Evolutionary conservation across 2,113 vertebrate species (phyloP), one percentile per base, ranked within the genome.

Genomic region (Oophaga pumilio): DNA sequence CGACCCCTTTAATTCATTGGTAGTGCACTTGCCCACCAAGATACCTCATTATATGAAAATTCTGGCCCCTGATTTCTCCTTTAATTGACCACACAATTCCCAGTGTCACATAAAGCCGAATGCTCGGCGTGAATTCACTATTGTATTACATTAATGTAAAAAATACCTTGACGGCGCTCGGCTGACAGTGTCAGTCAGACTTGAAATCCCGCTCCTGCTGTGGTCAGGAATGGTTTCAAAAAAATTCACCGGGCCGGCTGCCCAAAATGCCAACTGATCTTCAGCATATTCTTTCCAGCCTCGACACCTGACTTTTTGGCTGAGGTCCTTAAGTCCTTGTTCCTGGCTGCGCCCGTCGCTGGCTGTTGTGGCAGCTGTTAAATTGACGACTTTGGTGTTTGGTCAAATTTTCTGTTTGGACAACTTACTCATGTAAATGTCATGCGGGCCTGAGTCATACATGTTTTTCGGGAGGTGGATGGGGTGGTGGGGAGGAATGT

Each of bases 381-480:
- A 88, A 89, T 10, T 59, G 10, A 85, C 0, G 3, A 2, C 3
- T 89, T 91, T 17, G 89, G 85, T 88, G 59, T 87, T 92, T 90
- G 91, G 91, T 90, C 89, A 91, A 88, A 91, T 90, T 93, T 89
- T 91, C 76, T 80, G 82, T 88, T 81, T 89, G 90, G 89, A 90
- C 91, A 90, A 90, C 82, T 89, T 78, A 74, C 82, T 91, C 88
- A 87, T 57, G 89, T 81, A 69, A 89, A 90, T 89, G 91, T 89
- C 90, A 89, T 93, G 92, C 93, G 91, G 33, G 85, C 85, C 92
- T 89, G 77, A 92, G 87, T 93, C 90, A 90, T 85, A 85, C 91
- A 90, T 91, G 69, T 82, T 79, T 85, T 33, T n/a, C 7, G 85
- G 24, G 62, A 43, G 33, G 33, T 43, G 33, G 33, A 43, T 43